These are phyloP conservation scores for Gymnothorax javanicus DNA, from an alignment of 2,797 vertebrate species.

Conservation along the genomic window DNA sequence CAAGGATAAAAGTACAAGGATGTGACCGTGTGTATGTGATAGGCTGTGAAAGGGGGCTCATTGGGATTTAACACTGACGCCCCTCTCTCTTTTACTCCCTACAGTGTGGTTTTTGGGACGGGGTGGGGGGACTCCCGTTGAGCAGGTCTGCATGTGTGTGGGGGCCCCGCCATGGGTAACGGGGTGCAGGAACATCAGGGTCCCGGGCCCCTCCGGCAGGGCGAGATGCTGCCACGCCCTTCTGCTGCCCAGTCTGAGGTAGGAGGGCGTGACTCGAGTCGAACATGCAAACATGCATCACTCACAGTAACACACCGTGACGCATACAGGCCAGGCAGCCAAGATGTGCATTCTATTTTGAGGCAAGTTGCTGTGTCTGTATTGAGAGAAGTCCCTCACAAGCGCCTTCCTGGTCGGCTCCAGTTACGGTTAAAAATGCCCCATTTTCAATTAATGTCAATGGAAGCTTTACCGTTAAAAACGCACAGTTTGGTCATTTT, in stretches of 20 bases:
- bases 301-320: background rate
- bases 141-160: constrained; percentile 59
- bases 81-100: constrained; percentile 24
- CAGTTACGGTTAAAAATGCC: no score
- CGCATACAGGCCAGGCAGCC: background rate
- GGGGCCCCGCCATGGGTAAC: constrained; percentile 83
- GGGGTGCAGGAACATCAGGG: constrained; percentile 79
- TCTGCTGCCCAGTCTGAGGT: constrained; percentile 75
- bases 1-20: no score
- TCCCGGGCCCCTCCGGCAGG: constrained; percentile 68
- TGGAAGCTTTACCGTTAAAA: no score
- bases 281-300: background rate
- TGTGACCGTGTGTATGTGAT: no score
- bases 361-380: no score
- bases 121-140: constrained; percentile 23
- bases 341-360: no score
- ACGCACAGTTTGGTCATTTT: no score
- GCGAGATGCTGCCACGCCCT: constrained; percentile 73
- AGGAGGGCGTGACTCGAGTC: constrained; percentile 42
- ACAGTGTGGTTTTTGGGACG: constrained; percentile 1
- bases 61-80: background rate
- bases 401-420: no score
- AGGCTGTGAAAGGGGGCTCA: background rate
- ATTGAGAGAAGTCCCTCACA: no score
- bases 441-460: no score